Conservation (phyloP, 2,113 vertebrate species). For the Micronycteris hirsuta region DNA sequence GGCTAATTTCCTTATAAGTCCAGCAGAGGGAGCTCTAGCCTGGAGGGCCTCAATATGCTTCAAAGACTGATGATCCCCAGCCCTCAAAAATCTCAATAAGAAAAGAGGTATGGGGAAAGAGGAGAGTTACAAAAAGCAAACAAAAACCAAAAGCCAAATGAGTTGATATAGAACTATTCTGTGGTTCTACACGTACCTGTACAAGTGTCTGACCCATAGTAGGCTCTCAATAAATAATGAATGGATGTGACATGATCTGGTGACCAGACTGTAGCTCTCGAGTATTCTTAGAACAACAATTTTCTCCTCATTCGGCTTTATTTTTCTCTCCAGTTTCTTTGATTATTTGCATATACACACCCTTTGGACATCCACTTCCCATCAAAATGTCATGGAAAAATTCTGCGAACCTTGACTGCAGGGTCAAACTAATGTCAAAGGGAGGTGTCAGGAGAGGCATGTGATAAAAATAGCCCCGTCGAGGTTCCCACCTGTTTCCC, state of each 20-base stretch:
- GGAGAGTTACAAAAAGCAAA: not conserved
- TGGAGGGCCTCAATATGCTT: not conserved
- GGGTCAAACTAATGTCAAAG: slow-evolving; percentile 14
- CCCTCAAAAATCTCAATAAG: not conserved
- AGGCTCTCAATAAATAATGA: not conserved
- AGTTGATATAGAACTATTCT: not conserved
- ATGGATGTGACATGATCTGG: not conserved
- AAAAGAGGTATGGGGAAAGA: not conserved
- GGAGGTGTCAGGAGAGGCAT: not conserved
- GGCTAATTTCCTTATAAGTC: not conserved
- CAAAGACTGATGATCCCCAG: not conserved
- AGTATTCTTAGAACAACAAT: not conserved
- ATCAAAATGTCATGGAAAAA: slow-evolving; percentile 43
- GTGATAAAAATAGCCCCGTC: not conserved
- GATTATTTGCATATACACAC: not conserved
- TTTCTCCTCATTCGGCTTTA: not conserved
- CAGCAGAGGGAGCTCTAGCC: slow-evolving; percentile 48
- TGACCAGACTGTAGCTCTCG: not conserved
- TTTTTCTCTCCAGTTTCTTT: not conserved
- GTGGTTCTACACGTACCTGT: not conserved
- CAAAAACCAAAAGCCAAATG: not conserved
- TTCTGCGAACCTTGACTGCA: not conserved
- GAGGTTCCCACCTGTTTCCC: slow-evolving; percentile 13
- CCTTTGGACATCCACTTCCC: slow-evolving; percentile 5
- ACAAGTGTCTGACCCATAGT: not conserved